Base-by-base conservation (phyloP, 2,888 invertebrate species). In the Seira ritae region DNA sequence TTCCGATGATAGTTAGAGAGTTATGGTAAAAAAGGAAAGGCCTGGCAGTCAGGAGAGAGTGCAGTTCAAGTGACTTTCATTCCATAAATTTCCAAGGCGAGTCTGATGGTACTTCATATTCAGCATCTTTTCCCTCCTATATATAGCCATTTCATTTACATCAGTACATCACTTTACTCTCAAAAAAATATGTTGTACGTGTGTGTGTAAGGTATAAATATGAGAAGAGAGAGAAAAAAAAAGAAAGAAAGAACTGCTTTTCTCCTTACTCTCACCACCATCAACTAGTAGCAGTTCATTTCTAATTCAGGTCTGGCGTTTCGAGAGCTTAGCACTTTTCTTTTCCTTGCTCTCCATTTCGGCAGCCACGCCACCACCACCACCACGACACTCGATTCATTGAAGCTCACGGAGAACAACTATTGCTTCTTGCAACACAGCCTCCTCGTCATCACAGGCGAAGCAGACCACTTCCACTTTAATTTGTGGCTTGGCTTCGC, bases 381-480 rank as follows among this genome's bases (percentile, higher is more conserved):
- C 50, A 50, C 50, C 50, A 50, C 50, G 3, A 3, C 12, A 50
- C 62, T 60, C 23, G 20, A 20, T 60, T 77, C 69, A 69, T 55
- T 70, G 71, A 78, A 71, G 42, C 46, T 55, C 65, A 15, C 20
- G 46, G 62, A 62, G 62, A 62, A 62, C 62, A 62, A 62, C 62
- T 62, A 62, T 62, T 62, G 62, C 62, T 20, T 62, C 62, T 62
- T 62, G 20, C 62, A 62, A 62, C 20, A 62, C 20, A n/a, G 17
- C 12, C 4, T n/a, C 62, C 3, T n/a, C 55, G 6, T 50, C 50
- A 50, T 62, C 62, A 62, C 17, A 6, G 15, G 22, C 19, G 46
- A 69, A 71, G 60, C 78, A 84, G 84, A 79, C 79, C 84, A 79
- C 84, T 84, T 79, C 75, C 84, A 79, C 79, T 79, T 79, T 84